These are phyloP conservation scores for Microtus montanus DNA, from an alignment of 2,113 vertebrate species.

Conservation along the genomic window DNA sequence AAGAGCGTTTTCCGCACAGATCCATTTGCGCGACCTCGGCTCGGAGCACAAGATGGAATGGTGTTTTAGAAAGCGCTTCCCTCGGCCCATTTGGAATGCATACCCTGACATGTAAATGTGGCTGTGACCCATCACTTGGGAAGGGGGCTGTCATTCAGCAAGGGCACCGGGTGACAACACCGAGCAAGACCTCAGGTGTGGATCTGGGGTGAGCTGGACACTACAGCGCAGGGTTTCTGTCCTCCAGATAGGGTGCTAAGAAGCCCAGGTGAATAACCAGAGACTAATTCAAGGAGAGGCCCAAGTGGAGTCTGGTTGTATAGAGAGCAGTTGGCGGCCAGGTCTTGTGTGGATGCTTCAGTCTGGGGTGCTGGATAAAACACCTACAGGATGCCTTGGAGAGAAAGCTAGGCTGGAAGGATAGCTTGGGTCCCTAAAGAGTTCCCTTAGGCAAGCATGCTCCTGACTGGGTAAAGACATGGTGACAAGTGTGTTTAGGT, in stretches of 20 bases:
- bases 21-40: constrained; percentile 42
- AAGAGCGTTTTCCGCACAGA: constrained; percentile 67
- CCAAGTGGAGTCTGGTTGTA: neutral
- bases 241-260: neutral
- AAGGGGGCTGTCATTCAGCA: neutral
- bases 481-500: neutral
- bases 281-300: fast-evolving
- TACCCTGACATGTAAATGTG: neutral
- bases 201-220: neutral
- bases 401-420: neutral
- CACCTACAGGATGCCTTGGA: neutral
- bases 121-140: fast-evolving
- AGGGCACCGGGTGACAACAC: neutral
- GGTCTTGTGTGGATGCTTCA: neutral
- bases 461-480: neutral
- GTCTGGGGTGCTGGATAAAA: fast-evolving
- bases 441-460: neutral
- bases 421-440: too few species aligned
- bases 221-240: neutral
- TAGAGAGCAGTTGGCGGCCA: neutral
- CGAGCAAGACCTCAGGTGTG: neutral
- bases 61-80: neutral
- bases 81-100: neutral
- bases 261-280: fast-evolving
- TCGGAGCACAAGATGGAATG: constrained; percentile 17